Conservation (phyloP, 2,888 invertebrate genomes). For the Yponomeuta malinellus region DNA sequence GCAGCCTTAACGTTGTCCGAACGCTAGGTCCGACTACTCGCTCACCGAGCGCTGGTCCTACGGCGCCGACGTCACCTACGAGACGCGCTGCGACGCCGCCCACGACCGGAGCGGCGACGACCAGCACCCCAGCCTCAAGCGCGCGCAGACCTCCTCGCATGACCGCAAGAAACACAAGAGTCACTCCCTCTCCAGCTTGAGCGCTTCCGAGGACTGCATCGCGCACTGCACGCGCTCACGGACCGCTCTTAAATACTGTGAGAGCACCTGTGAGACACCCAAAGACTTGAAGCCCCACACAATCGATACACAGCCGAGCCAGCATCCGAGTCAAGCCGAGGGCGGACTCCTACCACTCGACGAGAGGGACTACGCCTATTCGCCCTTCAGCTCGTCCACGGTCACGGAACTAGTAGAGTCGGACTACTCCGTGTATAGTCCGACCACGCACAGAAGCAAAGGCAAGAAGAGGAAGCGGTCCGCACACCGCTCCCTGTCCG, state of each 20-base stretch:
- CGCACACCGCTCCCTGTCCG: conserved; percentile 56
- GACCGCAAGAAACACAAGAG: conserved; percentile 61
- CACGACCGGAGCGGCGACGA: conserved; percentile 51
- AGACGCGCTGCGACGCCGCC: conserved; percentile 59
- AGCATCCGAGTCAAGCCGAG: conserved; percentile 31
- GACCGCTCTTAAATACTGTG: conserved; percentile 62
- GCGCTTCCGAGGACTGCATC: conserved; percentile 54
- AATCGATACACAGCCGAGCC: neutral
- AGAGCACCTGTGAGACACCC: conserved; percentile 58
- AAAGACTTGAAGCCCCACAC: conserved; percentile 15
- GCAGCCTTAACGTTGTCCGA: neutral
- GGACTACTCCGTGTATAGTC: conserved; percentile 69
- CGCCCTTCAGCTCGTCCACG: conserved; percentile 69
- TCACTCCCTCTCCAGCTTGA: conserved; percentile 36
- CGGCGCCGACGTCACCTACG: conserved; percentile 69
- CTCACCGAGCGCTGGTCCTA: conserved; percentile 76
- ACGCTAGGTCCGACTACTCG: conserved; percentile 68
- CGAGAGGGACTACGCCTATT: conserved; percentile 70
- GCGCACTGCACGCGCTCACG: conserved; percentile 69
- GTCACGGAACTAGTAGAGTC: conserved; percentile 67
- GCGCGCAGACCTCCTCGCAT: conserved; percentile 60
- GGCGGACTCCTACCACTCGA: conserved; percentile 66
- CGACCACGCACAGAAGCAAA: conserved; percentile 57
- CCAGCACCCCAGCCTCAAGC: conserved; percentile 42
- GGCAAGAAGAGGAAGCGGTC: conserved; percentile 68